A percentile compares a stretch with the other conserved stretches of the same genome.
phyloP scores from a whole-genome alignment of 1,140 invertebrate species.

The Zaprionus davidi region DNA sequence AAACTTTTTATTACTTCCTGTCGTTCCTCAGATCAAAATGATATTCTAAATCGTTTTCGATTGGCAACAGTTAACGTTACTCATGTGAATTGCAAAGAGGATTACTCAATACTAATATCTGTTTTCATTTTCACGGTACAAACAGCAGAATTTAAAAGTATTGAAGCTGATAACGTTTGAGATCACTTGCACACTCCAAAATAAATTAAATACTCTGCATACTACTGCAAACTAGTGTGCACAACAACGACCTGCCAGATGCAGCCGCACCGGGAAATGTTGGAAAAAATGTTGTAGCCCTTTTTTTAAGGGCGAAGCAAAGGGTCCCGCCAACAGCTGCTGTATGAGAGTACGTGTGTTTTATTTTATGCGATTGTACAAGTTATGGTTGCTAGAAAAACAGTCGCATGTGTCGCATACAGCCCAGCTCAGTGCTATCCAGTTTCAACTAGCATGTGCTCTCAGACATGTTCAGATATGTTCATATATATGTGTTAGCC shows the following conservation, averaged over 20 bases:
- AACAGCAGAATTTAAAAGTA: neutral
- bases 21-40: constrained; percentile 49
- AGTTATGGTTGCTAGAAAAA: constrained; percentile 53
- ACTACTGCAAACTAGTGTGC: neutral
- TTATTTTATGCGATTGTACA: constrained; percentile 47
- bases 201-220: constrained; percentile 11
- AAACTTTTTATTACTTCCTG: constrained; percentile 77
- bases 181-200: neutral
- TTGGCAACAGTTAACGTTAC: constrained; percentile 43
- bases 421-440: constrained; percentile 19
- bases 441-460: constrained; percentile 4
- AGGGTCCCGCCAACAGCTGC: constrained; percentile 26
- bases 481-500: neutral
- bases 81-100: constrained; percentile 12
- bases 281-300: constrained; percentile 10
- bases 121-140: neutral
- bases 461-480: constrained; percentile 16
- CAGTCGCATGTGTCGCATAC: constrained; percentile 51
- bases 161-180: neutral
- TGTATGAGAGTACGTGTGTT: neutral
- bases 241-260: constrained; percentile 15
- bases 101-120: neutral
- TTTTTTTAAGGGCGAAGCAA: constrained; percentile 15
- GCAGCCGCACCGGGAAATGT: constrained; percentile 15
- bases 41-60: constrained; percentile 70